Conservation (phyloP, 1,140 invertebrate genomes). For the Drusus annulatus region DNA sequence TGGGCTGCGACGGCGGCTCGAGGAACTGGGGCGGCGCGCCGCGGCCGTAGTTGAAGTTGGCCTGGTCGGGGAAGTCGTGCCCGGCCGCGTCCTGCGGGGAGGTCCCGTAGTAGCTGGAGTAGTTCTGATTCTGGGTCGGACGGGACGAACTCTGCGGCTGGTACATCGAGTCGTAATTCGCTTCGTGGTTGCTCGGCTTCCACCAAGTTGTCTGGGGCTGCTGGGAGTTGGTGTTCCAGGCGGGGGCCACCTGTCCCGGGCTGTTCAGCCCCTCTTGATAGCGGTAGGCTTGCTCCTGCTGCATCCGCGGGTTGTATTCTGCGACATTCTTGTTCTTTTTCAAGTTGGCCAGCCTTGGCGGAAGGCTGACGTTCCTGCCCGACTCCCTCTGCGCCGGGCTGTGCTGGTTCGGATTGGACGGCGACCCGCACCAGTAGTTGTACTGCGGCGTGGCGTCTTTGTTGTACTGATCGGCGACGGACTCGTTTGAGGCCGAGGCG, state of each 20-base stretch:
- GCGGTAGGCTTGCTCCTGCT: neutral
- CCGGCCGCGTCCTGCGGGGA: neutral
- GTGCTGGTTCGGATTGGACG: slow-evolving; percentile 45
- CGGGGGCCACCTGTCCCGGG: neutral
- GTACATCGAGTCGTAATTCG: slow-evolving; percentile 23
- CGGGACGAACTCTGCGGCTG: neutral
- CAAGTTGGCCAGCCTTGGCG: slow-evolving; percentile 63
- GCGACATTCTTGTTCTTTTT: slow-evolving; percentile 39
- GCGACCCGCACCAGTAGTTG: slow-evolving; percentile 47
- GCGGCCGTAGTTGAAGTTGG: slow-evolving; percentile 19
- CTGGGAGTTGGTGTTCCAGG: slow-evolving; percentile 1
- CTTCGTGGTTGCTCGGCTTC: slow-evolving; percentile 25
- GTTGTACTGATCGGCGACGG: slow-evolving; percentile 35
- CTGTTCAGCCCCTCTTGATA: neutral
- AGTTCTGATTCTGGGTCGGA: slow-evolving; percentile 1
- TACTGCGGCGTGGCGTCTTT: slow-evolving; percentile 41
- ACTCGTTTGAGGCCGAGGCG: neutral
- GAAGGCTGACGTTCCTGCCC: slow-evolving; percentile 62
- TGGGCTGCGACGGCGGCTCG: neutral
- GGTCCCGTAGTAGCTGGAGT: neutral
- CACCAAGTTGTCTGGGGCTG: slow-evolving; percentile 39
- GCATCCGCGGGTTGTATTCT: slow-evolving; percentile 27
- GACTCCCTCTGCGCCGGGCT: no score
- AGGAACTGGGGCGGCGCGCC: no score
- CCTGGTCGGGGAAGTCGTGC: slow-evolving; percentile 12